phyloP scores from a whole-genome alignment of 2,113 vertebrate species.

The Daboia siamensis region DNA sequence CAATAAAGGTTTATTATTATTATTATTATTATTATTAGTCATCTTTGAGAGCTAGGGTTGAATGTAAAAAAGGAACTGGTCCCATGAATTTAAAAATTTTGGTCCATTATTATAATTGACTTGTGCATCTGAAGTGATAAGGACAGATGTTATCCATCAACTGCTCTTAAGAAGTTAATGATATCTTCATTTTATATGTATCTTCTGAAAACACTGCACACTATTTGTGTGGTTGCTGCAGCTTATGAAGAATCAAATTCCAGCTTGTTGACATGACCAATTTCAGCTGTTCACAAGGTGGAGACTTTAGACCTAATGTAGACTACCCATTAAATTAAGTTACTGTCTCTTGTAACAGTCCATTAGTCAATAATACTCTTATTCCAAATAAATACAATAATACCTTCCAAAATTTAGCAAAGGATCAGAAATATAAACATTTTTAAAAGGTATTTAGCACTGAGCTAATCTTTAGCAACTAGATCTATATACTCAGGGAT shows the following conservation, averaged over 20 bases:
- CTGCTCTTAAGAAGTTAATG: constrained; percentile 13
- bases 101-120: neutral
- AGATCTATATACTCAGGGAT: neutral
- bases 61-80: neutral
- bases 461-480: neutral
- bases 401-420: constrained; percentile 28
- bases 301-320: constrained; percentile 42
- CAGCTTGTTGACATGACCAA: constrained; percentile 53
- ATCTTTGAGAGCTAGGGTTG: neutral
- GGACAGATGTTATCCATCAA: constrained; percentile 53
- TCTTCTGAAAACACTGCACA: constrained; percentile 30
- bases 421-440: constrained; percentile 7
- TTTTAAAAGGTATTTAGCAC: neutral
- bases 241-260: constrained; percentile 45
- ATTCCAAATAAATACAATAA: constrained; percentile 28
- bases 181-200: constrained; percentile 38
- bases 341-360: constrained; percentile 22
- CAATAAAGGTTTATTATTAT: too few species aligned
- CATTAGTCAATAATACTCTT: constrained; percentile 12
- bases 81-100: neutral
- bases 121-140: constrained; percentile 17
- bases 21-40: too few species aligned
- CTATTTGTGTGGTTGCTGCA: constrained; percentile 40
- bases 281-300: constrained; percentile 49
- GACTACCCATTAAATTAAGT: constrained; percentile 35